Evolutionary conservation across 1,140 invertebrate species (phyloP), one percentile per base, ranked within the genome.

Genomic region (Drosophila subpulchrella): DNA sequence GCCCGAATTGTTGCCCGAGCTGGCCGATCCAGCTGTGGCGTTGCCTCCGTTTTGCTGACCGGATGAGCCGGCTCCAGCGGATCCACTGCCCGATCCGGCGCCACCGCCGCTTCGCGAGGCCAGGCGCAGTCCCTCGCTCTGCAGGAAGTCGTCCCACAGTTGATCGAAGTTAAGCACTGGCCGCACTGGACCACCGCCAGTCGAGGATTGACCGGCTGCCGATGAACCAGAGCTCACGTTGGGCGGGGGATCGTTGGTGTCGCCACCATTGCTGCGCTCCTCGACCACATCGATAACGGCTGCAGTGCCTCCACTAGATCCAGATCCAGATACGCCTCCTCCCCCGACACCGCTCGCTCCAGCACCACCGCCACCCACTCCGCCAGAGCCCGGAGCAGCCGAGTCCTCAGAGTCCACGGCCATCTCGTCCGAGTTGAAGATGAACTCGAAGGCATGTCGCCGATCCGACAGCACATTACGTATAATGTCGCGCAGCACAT

Each of bases 231-330:
- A 93, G 90, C 41, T 92, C 0, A 41, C 91, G 7, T 38, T 50
- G 30, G 5, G 30, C 54, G 59, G 46, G 0, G 46, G 39, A 39
- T 67, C 48, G 20, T 47, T 42, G 15, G 39, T 48, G 2, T 78
- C 66, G 3, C 51, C 48, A 12, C 53, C 55, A 17, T 61, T 80
- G 44, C 54, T 94, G 8, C 93, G 93, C 39, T 94, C 94, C 0
- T 93, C 86, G 6, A 92, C 93, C 30, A 93, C 93, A 55, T 93
- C 93, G 36, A 93, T 94, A 1, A 93, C 76, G 1, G 93, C 63
- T 0, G 71, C 80, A 8, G 62, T 53, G 15, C 54, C 59, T 6
- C 50, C 51, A 15, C 66, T 53, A 0, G 54, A 38, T 13, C 48
- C 70, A 0, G 50, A 12, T 12, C 55, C 61, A 6, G 55, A 32